Evolutionary conservation across 2,113 vertebrate species (phyloP), one percentile per base, ranked within the genome.

Genomic region (Passer montanus): DNA sequence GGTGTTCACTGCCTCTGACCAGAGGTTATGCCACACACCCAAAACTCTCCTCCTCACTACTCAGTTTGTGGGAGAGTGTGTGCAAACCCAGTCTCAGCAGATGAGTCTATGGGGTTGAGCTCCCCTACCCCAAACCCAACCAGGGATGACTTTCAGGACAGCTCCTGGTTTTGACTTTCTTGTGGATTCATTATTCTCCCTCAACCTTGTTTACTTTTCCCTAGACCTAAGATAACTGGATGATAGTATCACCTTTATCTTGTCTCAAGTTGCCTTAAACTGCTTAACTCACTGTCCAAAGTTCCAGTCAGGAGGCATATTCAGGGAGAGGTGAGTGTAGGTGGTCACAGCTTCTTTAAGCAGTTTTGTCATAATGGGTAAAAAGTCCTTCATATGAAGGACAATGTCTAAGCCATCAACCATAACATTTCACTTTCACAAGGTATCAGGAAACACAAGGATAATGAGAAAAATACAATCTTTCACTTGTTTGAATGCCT

Each of bases 31-130:
- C 10, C 26, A 31, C 21, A 50, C 3, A 26, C 44, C 35, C 44
- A 35, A 50, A 67, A 43, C 24, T 53, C 35, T 50, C 13, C 35
- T 50, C 10, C 26, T 67, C 2, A 0, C 16, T 17, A 1, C 16
- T 43, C 1, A 0, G 7, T 11, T 11, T 67, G 16, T 10, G 26
- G 15, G 6, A 13, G 3, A 35, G 3, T 30, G 4, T 30, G 21
- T 49, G 35, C 30, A 59, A 68, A 68, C 9, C 31, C 7, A 5
- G 11, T 21, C 52, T 31, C 44, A 67, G 52, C 20, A 67, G 26
- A 76, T 17, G 26, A 8, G 8, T 30, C 24, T 41, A 3, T 21
- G 30, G 30, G 23, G 23, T n/a, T 49, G 30, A 19, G 10, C 23
- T 47, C 30, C 11, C 4, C 30, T 8, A 24, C 9, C 8, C 19